Evolutionary conservation across 2,113 vertebrate genomes (phyloP).

Genomic region (Xyliphius kryptos): DNA sequence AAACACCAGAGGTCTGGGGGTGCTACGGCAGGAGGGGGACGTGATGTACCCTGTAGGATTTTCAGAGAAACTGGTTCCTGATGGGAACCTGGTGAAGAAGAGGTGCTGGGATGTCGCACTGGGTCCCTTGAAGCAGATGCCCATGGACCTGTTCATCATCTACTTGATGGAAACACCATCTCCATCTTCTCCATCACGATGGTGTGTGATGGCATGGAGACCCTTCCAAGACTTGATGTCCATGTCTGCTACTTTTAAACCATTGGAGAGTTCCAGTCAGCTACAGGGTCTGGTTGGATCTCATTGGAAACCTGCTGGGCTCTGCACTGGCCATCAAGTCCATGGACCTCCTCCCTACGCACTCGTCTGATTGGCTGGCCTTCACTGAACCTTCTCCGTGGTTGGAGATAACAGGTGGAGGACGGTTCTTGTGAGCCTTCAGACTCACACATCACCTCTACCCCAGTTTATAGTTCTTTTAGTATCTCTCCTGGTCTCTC

Average conservation of each 20-base stretch:
- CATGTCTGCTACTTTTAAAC: constrained; percentile 90
- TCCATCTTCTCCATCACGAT: constrained; percentile 99
- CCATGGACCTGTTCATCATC: constrained; percentile 99
- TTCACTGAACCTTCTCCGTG: constrained; percentile 94
- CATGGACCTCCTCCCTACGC: constrained; percentile 91
- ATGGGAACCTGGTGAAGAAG: constrained; percentile 95
- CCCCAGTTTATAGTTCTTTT: too few relatives aligned
- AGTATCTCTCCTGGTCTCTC: too few relatives aligned
- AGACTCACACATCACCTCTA: background rate
- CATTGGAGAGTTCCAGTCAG: constrained; percentile 92
- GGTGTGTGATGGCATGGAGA: constrained; percentile 99
- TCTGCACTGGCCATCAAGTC: constrained; percentile 90
- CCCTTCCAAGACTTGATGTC: constrained; percentile 95
- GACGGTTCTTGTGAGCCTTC: constrained; percentile 75
- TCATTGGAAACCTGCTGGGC: constrained; percentile 88
- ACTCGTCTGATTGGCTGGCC: constrained; percentile 93
- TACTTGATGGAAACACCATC: constrained; percentile 99
- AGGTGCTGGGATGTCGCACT: constrained; percentile 95
- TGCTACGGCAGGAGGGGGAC: constrained; percentile 76
- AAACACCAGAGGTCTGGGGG: constrained; percentile 71
- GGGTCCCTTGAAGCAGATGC: constrained; percentile 93
- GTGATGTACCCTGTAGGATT: constrained; percentile 84
- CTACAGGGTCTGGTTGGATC: constrained; percentile 91
- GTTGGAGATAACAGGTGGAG: constrained; percentile 90
- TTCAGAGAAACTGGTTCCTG: constrained; percentile 86